Base-by-base conservation (phyloP, 2,797 vertebrate species). In the Sebastes cheni region DNA sequence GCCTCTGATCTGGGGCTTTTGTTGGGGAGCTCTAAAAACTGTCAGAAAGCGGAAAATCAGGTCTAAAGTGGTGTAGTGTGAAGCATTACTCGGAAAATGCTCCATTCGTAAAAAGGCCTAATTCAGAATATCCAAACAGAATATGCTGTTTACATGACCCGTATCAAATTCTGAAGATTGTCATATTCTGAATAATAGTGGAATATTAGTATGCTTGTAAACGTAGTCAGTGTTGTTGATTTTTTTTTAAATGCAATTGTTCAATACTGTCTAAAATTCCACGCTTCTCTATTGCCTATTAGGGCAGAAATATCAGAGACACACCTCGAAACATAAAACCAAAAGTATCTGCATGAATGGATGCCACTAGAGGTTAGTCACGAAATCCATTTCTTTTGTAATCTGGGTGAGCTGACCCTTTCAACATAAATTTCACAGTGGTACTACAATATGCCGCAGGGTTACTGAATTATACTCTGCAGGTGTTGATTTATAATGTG, bases 401-500 rank as follows among this genome's bases (percentile, higher is more conserved):
- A 65, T 64, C 61, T 66, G n/a, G 12, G 7, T 16, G 2, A 46
- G 22, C 7, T 32, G 60, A 62, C 27, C 61, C 27, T 22, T 64
- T 20, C 13, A 34, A 30, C 8, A 46, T 20, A 9, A 12, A 42
- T 68, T 30, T 34, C 22, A 62, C 52, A 74, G 27, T 46, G 54
- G 16, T 18, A 22, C 36, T 6, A 8, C 14, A 39, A 25, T 12
- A 27, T 16, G 9, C 20, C 25, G 10, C 52, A 66, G 74, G 46
- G 75, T 84, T 77, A 67, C 8, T 29, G 74, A 69, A 64, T 71
- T 12, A 77, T 14, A 13, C 36, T 36, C 73, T 58, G 39, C 65
- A 79, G 79, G 77, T 67, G 67, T 73, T 72, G 29, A 73, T 72
- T 77, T 83, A 3, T 69, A 81, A 72, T 68, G 62, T 69, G 65